phyloP scores from a whole-genome alignment of 1,140 invertebrate genomes.

The Heliconius nattereri region DNA sequence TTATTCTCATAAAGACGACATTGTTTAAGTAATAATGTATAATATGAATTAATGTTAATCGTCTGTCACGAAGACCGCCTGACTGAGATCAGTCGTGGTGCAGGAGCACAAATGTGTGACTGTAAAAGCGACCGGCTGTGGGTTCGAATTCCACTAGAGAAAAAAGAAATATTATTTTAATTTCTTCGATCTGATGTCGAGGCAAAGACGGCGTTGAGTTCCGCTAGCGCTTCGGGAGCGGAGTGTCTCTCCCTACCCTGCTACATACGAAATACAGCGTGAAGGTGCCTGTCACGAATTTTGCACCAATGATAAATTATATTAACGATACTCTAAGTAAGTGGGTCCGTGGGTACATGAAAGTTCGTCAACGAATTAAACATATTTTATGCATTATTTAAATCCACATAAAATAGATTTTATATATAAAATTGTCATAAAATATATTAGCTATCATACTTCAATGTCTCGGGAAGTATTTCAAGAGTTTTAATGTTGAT shows the following conservation, averaged over 20 bases:
- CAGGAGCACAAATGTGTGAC: too few species aligned
- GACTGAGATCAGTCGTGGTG: too few species aligned
- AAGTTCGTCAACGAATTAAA: background rate
- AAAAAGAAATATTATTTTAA: too few species aligned
- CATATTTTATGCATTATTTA: background rate
- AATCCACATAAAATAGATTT: background rate
- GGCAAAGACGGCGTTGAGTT: too few species aligned
- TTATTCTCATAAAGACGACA: constrained; percentile 25
- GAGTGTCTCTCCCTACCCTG: too few species aligned
- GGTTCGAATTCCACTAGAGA: too few species aligned
- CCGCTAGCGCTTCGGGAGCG: too few species aligned
- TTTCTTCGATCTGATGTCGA: too few species aligned
- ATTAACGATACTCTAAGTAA: background rate
- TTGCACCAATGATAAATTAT: background rate
- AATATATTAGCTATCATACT: constrained; percentile 5
- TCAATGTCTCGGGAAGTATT: background rate
- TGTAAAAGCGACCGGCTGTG: too few species aligned
- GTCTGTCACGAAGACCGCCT: background rate
- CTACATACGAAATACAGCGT: too few species aligned
- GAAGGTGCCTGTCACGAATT: background rate
- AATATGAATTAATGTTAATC: constrained; percentile 8
- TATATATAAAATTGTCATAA: background rate
- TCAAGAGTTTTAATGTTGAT: background rate
- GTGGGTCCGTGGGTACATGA: background rate
- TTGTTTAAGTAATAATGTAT: constrained; percentile 14